Conservation (phyloP, 2,113 vertebrate species). For the Nanorana parkeri region DNA sequence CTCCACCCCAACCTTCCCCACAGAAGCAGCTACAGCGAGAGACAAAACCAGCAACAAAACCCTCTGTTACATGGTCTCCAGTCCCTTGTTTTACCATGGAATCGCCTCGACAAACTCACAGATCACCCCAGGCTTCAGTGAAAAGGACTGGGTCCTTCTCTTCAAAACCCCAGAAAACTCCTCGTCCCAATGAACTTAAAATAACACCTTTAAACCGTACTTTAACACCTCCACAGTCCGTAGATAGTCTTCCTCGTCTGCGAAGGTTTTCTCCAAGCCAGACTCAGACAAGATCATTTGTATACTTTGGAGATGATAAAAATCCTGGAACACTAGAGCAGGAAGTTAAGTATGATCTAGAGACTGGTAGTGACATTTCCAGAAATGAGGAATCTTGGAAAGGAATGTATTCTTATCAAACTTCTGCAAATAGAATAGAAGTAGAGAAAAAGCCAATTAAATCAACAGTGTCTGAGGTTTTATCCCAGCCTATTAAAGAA, state of each 20-base stretch:
- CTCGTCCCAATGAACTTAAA: slow-evolving; percentile 92
- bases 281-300: slow-evolving; percentile 84
- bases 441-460: slow-evolving; percentile 75
- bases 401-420: slow-evolving; percentile 56
- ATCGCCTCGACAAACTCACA: slow-evolving; percentile 80
- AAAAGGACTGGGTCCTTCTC: slow-evolving; percentile 88
- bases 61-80: slow-evolving; percentile 79
- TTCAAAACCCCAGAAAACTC: slow-evolving; percentile 83
- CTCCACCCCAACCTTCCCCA: slow-evolving; percentile 84
- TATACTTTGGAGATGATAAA: slow-evolving; percentile 87
- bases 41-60: slow-evolving; percentile 76
- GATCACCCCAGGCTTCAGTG: slow-evolving; percentile 85
- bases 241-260: slow-evolving; percentile 92
- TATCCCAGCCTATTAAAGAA: slow-evolving; percentile 85
- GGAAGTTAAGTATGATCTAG: slow-evolving; percentile 62
- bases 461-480: slow-evolving; percentile 84
- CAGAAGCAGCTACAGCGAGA: slow-evolving; percentile 80
- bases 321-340: slow-evolving; percentile 62
- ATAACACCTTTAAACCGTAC: slow-evolving; percentile 90
- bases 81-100: slow-evolving; percentile 74
- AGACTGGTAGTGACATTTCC: slow-evolving; percentile 61
- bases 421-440: slow-evolving; percentile 62
- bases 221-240: slow-evolving; percentile 89
- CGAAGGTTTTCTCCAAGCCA: slow-evolving; percentile 93
- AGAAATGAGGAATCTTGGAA: slow-evolving; percentile 64